phyloP scores from a whole-genome alignment of 2,113 vertebrate genomes.

The Hymenochirus boettgeri region DNA sequence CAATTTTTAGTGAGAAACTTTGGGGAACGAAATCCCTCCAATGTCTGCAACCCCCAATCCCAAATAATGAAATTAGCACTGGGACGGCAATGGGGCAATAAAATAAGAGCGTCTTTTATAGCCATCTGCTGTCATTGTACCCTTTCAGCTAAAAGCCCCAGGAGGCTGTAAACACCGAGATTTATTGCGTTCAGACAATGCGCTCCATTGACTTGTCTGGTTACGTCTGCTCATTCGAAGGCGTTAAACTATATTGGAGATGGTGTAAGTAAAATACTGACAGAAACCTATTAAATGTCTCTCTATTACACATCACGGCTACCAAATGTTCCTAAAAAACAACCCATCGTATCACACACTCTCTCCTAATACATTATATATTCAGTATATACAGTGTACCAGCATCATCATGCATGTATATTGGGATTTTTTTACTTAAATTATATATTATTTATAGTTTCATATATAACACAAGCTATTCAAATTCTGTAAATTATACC shows the following conservation, averaged over 20 bases:
- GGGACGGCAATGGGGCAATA: conserved; percentile 15
- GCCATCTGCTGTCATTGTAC: conserved; percentile 34
- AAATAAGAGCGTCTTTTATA: conserved; percentile 30
- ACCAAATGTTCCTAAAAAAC: background rate
- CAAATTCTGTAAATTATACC: too few species aligned
- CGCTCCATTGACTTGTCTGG: conserved; percentile 13
- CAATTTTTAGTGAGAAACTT: too few species aligned
- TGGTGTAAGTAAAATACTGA: background rate
- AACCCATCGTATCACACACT: too few species aligned
- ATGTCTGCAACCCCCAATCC: too few species aligned
- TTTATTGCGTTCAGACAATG: conserved; percentile 29
- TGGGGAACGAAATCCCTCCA: too few species aligned
- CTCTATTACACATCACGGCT: background rate
- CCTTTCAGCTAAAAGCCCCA: conserved; percentile 28
- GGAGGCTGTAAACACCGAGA: conserved; percentile 29
- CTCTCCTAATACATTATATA: too few species aligned
- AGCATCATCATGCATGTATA: too few species aligned
- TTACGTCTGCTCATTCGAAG: background rate
- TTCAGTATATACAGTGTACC: too few species aligned
- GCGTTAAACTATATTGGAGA: background rate
- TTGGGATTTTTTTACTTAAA: too few species aligned
- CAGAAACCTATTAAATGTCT: background rate
- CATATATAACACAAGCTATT: too few species aligned
- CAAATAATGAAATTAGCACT: conserved; percentile 12
- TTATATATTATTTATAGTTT: too few species aligned